Evolutionary conservation across 2,797 vertebrate genomes (phyloP).

Genomic region (Tenualosa thibaudeaui): DNA sequence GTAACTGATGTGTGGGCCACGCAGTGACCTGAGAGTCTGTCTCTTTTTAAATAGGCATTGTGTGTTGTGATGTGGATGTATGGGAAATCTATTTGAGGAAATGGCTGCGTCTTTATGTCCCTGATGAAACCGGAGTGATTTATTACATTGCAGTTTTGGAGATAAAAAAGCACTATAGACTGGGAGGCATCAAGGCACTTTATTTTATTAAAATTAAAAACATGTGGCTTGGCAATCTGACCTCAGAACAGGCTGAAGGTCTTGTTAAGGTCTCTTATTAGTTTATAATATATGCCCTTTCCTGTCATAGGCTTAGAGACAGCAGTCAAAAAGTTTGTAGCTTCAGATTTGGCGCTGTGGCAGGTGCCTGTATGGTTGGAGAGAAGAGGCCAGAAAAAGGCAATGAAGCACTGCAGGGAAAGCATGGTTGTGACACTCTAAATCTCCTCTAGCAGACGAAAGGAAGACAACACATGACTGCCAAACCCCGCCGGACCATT

Average conservation of each 20-base stretch:
- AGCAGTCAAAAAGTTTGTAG: not conserved
- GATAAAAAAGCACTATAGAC: not conserved
- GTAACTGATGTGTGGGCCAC: constrained; percentile 9
- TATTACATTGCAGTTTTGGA: not conserved
- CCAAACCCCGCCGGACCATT: constrained; percentile 24
- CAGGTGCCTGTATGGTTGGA: not conserved
- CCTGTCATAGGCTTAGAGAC: not conserved
- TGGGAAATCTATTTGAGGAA: constrained; percentile 16
- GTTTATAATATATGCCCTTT: not conserved
- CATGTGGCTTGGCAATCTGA: not conserved
- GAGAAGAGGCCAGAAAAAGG: not conserved
- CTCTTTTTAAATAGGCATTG: not conserved
- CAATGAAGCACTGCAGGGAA: not conserved
- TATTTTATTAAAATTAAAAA: not conserved
- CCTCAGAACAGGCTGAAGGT: not conserved
- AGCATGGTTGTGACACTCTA: constrained; percentile 7
- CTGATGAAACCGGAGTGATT: not conserved
- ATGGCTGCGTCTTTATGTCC: not conserved
- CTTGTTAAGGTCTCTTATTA: not conserved
- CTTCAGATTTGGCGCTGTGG: not conserved
- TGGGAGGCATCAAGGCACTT: not conserved
- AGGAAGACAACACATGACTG: not conserved
- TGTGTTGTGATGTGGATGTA: not conserved
- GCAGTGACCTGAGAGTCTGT: not conserved
- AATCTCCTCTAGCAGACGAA: not conserved